Base-by-base conservation (phyloP, 2,797 vertebrate genomes). In the Iguana delicatissima region DNA sequence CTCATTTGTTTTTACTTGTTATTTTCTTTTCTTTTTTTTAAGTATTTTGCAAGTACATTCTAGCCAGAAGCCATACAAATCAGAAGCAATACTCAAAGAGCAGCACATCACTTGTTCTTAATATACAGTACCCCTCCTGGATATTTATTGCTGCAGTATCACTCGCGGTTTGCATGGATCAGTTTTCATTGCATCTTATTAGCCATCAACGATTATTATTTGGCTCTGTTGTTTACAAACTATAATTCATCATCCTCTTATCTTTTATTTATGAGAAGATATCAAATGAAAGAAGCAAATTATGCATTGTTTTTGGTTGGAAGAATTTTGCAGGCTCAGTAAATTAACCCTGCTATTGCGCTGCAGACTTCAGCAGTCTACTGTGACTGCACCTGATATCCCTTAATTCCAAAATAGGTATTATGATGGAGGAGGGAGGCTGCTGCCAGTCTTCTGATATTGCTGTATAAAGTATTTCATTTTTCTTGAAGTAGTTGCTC, bases 211-310 rank as follows among this genome's bases (percentile, higher is more conserved):
- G 0, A 84, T 89, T 92, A 95, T 95, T 94, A 96, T 96, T 96
- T 96, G 88, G 52, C 55, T 94, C 55, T 94, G 83, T 20, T 95
- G 89, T 95, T 97, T 95, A 93, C 80, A 96, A 96, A 95, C 79
- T 93, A 46, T 90, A 95, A 95, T 95, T 95, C 89, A 95, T 96
- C 93, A 92, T 80, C 83, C 0, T 90, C 80, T 94, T 93, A 96
- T 96, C 88, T 96, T 97, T 97, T 96, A 96, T 96, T 97, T 96
- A 96, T 95, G 89, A 96, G 87, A 91, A 72, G 89, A 88, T 94
- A 81, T 94, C 91, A 94, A 90, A 93, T 14, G 52, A 95, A 95
- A 94, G 74, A 89, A 95, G 20, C 2, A 95, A 95, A 91, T 90
- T 88, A 87, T 91, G 4, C 72, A 86, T 84, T 84, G 13, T 74